A percentile compares a stretch with the other conserved stretches of the same genome.
Conservation (phyloP, 2,888 invertebrate species). For the Keiferia lycopersicella region DNA sequence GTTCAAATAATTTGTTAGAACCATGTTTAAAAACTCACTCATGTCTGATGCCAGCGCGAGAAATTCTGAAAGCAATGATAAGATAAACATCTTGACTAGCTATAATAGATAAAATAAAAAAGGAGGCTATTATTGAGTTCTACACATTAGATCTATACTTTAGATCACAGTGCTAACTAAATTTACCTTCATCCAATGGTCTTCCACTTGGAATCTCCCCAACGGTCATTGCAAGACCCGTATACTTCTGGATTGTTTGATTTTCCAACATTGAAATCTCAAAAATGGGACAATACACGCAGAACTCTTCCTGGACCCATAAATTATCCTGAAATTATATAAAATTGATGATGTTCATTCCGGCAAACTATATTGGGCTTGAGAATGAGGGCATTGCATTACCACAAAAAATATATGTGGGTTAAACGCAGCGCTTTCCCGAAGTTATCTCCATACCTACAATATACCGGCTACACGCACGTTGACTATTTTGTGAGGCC, state of each 20-base stretch:
- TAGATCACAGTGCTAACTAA: not conserved
- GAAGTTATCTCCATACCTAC: too few species aligned
- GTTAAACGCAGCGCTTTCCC: too few species aligned
- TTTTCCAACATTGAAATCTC: constrained; percentile 86
- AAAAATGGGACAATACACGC: constrained; percentile 83
- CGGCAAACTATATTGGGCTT: too few species aligned
- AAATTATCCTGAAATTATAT: constrained; percentile 70
- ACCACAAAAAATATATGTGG: too few species aligned
- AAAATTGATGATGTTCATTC: too few species aligned
- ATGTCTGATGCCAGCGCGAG: constrained; percentile 46
- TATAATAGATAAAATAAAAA: too few species aligned
- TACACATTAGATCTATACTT: too few species aligned
- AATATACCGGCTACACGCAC: too few species aligned
- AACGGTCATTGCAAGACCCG: constrained; percentile 85
- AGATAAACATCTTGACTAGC: not conserved
- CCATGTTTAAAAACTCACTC: constrained; percentile 52
- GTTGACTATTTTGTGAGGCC: too few species aligned
- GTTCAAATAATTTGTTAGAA: too few species aligned
- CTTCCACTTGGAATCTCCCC: constrained; percentile 79
- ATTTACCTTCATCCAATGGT: constrained; percentile 53
- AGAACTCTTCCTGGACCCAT: constrained; percentile 83
- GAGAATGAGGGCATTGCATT: too few species aligned
- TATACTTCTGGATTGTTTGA: constrained; percentile 73
- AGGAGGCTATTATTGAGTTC: too few species aligned
- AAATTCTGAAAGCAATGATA: constrained; percentile 54